phyloP scores from a whole-genome alignment of 1,140 invertebrate species.

The Mactra quadrangularis region DNA sequence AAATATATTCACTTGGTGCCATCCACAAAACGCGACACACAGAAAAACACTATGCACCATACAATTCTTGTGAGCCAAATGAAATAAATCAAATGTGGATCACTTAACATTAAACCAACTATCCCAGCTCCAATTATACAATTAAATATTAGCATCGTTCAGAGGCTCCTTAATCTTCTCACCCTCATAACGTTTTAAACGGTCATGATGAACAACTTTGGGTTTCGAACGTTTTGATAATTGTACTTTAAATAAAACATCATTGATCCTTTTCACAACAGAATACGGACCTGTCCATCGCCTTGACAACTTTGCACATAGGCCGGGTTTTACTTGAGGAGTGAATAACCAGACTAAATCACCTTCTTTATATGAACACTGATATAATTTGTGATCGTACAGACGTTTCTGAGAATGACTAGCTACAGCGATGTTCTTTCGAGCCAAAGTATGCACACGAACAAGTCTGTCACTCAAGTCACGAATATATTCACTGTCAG shows the following conservation, averaged over 20 bases:
- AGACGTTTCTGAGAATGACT: conserved; percentile 1
- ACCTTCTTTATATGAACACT: neutral
- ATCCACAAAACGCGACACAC: too few species aligned
- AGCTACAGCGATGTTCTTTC: neutral
- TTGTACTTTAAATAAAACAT: conserved; percentile 1
- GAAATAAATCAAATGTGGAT: too few species aligned
- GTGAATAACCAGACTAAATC: conserved; percentile 10
- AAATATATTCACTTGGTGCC: too few species aligned
- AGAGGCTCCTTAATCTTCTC: too few species aligned
- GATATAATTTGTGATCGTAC: neutral
- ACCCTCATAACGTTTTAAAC: conserved; percentile 9
- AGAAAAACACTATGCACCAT: too few species aligned
- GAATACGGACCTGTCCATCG: neutral
- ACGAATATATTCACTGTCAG: neutral
- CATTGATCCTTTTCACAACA: neutral
- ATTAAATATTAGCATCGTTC: too few species aligned
- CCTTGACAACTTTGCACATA: neutral
- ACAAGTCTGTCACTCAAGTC: neutral
- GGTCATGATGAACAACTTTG: conserved; percentile 10
- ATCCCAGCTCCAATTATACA: too few species aligned
- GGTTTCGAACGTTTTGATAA: neutral
- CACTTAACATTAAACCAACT: too few species aligned
- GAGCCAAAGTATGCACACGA: neutral
- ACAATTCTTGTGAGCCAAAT: too few species aligned
- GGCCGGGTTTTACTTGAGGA: conserved; percentile 9